Evolutionary conservation across 2,888 invertebrate species (phyloP), one percentile per base, ranked within the genome.

Genomic region (Deroplatys truncata): DNA sequence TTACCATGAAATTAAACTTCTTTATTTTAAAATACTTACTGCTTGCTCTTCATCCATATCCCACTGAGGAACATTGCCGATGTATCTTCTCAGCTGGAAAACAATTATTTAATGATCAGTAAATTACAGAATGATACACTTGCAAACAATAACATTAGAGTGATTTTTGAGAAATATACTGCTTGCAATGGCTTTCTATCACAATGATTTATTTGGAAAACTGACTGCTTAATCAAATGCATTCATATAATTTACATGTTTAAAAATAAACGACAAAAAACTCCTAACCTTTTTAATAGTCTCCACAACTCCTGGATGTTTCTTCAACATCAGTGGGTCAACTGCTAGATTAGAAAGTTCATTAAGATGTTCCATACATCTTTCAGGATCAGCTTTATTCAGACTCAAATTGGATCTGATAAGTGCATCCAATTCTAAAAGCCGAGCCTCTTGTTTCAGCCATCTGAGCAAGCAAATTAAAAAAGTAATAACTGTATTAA

Each of bases 21-120:
- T 31, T 35, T 35, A 35, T 35, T 35, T 29, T 29, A 49, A 72
- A 56, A 28, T 0, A 84, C 87, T 87, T 82, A 87, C 90, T 85
- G 85, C 95, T 91, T 96, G 96, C 72, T 95, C 95, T 1, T 94
- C 94, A 5, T 93, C 93, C 90, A 96, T 94, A 91, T 96, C 96
- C 98, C 98, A 98, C 28, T 96, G 95, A 9, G 95, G 95, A 3
- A 96, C 94, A 93, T 98, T 98, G 13, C 98, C 98, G 82, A 97
- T 96, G 93, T 98, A 98, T 85, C 96, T 91, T 43, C 90, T 84
- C 25, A 90, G 84, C 87, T 87, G 84, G 20, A 84, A 85, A n/a
- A 35, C 35, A 35, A 35, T 35, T 9, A 35, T 35, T 5, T 35
- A 35, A 72, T 25, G 16, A 28, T 28, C 28, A 87, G 10, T 20